These are phyloP conservation scores for Chrysolina haemoptera DNA, from an alignment of 2,888 invertebrate species.

Conservation along the genomic window DNA sequence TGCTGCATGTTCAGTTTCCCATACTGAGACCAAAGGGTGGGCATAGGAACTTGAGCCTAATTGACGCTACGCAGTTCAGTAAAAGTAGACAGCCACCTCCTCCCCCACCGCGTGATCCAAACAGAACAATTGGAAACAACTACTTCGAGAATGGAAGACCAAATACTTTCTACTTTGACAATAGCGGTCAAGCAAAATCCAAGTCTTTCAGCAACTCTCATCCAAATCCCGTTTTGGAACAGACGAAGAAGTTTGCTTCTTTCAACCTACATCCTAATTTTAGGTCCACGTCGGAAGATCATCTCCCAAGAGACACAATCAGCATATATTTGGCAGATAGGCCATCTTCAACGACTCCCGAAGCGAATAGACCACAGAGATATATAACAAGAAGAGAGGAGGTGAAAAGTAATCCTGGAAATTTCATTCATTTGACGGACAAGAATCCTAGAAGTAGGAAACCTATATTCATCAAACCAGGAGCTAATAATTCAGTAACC, in stretches of 20 bases:
- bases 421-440: conserved; percentile 80
- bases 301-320: conserved; percentile 60
- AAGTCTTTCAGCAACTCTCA: conserved; percentile 53
- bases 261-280: conserved; percentile 60
- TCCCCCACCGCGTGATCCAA: conserved; percentile 83
- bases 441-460: conserved; percentile 81
- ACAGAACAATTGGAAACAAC: conserved; percentile 72
- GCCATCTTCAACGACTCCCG: conserved; percentile 68
- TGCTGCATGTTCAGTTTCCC: conserved; percentile 64
- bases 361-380: conserved; percentile 57
- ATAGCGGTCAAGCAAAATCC: conserved; percentile 53
- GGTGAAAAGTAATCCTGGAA: conserved; percentile 53
- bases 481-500: conserved; percentile 51
- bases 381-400: conserved; percentile 45
- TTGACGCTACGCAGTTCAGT: conserved; percentile 57
- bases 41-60: conserved; percentile 61
- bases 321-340: conserved; percentile 60
- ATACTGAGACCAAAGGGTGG: conserved; percentile 59
- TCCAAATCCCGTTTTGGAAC: conserved; percentile 46
- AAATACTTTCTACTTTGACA: conserved; percentile 72
- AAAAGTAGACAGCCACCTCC: conserved; percentile 74
- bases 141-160: conserved; percentile 69
- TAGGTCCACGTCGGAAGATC: conserved; percentile 67
- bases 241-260: conserved; percentile 62
- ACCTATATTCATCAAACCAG: conserved; percentile 78